Conservation (phyloP, 2,888 invertebrate genomes). For the Biston betularia region DNA sequence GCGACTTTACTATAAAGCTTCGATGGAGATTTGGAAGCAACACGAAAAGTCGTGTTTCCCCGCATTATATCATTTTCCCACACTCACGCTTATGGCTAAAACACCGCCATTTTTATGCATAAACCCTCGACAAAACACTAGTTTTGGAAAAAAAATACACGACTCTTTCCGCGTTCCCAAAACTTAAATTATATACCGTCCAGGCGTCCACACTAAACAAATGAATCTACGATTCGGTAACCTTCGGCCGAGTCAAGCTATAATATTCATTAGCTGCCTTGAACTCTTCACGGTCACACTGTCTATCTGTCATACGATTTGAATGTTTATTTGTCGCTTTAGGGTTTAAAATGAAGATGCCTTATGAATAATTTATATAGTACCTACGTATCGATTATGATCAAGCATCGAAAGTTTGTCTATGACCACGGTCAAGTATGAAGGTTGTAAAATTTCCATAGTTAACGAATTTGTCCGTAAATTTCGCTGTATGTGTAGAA, state of each 20-base stretch:
- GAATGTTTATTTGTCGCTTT: not conserved
- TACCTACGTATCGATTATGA: not conserved
- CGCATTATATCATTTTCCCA: too few species aligned
- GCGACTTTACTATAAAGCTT: too few species aligned
- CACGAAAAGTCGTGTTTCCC: too few species aligned
- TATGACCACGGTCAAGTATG: not conserved
- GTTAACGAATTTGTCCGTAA: not conserved
- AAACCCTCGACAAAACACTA: too few species aligned
- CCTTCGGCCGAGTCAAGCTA: slow-evolving; percentile 5
- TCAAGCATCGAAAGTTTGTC: not conserved
- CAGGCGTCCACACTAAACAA: too few species aligned
- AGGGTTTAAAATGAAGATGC: not conserved
- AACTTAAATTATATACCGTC: too few species aligned
- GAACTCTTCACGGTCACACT: slow-evolving; percentile 7
- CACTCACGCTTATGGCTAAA: too few species aligned
- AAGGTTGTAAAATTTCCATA: not conserved
- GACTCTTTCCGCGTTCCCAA: too few species aligned
- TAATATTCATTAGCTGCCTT: slow-evolving; percentile 5
- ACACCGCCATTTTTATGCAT: too few species aligned
- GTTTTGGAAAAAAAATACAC: too few species aligned
- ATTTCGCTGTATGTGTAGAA: too few species aligned
- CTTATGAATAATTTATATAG: not conserved
- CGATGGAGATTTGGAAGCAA: too few species aligned
- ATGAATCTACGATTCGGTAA: not conserved
- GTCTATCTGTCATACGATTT: not conserved